Evolutionary conservation across 2,113 vertebrate genomes (phyloP).

Genomic region (Archilochus colubris): DNA sequence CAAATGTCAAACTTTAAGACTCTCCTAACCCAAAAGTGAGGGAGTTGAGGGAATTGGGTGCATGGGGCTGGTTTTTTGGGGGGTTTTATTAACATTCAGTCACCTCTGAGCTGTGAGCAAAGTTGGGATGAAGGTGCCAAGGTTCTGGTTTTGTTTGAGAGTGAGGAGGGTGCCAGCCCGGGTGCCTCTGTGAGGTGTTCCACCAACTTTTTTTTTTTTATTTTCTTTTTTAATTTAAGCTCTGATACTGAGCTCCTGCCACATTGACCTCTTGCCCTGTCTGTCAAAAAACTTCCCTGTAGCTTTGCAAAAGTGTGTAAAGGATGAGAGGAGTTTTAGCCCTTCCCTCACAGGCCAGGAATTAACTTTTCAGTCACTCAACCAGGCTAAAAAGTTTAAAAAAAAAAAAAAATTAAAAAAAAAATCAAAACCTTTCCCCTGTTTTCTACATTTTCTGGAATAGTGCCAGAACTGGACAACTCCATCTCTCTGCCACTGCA

Average conservation of each 20-base stretch:
- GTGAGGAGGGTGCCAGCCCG: neutral
- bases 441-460: neutral
- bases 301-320: neutral
- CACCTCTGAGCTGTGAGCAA: neutral
- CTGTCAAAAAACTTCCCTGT: neutral
- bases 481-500: constrained; percentile 81
- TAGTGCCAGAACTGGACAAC: constrained; percentile 81
- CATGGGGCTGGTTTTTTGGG: neutral
- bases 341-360: neutral
- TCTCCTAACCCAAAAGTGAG: neutral
- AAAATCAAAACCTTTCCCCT: neutral
- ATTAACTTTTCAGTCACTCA: neutral
- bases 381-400: too few relatives aligned
- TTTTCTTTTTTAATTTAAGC: neutral
- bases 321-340: neutral
- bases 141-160: neutral
- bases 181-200: neutral
- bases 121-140: neutral
- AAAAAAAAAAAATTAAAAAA: neutral
- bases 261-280: neutral
- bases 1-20: neutral
- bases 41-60: neutral
- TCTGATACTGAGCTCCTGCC: accelerated
- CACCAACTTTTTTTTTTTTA: neutral
- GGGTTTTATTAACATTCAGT: neutral